Percentiles rank a stretch among this genome's conserved stretches.
phyloP scores from a whole-genome alignment of 2,797 vertebrate genomes.

The Peromyscus attwateri region DNA sequence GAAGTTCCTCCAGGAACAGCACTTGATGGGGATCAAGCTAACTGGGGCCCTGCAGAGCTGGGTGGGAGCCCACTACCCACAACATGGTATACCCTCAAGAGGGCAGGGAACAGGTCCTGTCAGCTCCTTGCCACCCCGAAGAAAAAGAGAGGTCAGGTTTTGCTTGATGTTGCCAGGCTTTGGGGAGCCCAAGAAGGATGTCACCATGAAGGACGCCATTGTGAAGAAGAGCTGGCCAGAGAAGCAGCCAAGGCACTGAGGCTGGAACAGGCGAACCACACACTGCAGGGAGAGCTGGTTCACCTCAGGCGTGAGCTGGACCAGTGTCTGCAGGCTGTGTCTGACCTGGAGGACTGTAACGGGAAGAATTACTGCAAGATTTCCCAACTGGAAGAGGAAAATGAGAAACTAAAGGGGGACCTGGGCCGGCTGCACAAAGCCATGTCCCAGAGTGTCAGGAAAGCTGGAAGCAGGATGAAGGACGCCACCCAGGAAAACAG shows the following conservation, averaged over 20 bases:
- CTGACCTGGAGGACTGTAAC: slow-evolving; percentile 86
- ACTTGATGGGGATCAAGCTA: not conserved
- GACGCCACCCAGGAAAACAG: slow-evolving; percentile 67
- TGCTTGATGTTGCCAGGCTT: slow-evolving; percentile 62
- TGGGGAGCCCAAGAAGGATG: slow-evolving; percentile 64
- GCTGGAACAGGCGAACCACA: slow-evolving; percentile 63
- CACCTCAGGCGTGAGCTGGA: slow-evolving; percentile 64
- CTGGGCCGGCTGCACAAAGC: slow-evolving; percentile 65
- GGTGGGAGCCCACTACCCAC: accelerated
- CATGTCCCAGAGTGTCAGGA: not conserved
- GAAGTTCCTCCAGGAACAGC: not conserved
- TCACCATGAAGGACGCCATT: not conserved
- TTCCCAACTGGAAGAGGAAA: slow-evolving; percentile 88
- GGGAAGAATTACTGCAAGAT: slow-evolving; percentile 85
- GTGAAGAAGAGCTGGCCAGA: slow-evolving; percentile 64
- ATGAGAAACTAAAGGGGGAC: slow-evolving; percentile 30
- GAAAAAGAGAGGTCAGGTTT: slow-evolving; percentile 69
- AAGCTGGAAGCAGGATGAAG: slow-evolving; percentile 26
- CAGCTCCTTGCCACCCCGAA: slow-evolving; percentile 77
- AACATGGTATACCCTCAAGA: not conserved
- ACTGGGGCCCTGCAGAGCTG: not conserved
- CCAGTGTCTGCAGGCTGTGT: slow-evolving; percentile 67
- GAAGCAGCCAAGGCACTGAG: not conserved
- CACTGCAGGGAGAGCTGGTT: slow-evolving; percentile 24
- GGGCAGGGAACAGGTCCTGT: slow-evolving; percentile 6